phyloP scores from a whole-genome alignment of 2,113 vertebrate genomes.

The Phylloscopus whistleri region DNA sequence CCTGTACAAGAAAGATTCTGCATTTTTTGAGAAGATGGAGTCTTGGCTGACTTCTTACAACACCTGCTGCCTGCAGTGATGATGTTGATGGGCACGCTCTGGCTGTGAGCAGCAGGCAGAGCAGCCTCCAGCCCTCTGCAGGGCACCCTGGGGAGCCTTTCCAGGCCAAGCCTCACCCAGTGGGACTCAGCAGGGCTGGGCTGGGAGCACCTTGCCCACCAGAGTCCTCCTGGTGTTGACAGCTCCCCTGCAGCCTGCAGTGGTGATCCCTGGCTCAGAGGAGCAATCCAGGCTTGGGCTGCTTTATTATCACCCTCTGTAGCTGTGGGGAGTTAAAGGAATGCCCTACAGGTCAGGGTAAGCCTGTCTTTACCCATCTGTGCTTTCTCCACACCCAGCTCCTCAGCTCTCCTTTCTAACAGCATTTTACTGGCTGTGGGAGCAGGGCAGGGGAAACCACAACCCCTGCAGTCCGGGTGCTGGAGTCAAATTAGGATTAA shows the following conservation, averaged over 20 bases:
- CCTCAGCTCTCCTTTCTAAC: not conserved
- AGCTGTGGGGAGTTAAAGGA: not conserved
- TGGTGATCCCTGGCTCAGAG: not conserved
- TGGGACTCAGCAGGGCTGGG: not conserved
- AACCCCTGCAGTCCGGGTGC: not conserved
- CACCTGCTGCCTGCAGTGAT: rapidly evolving
- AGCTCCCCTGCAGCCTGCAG: not conserved
- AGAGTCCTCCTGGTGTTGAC: not conserved
- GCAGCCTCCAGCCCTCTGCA: not conserved
- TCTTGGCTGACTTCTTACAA: not conserved
- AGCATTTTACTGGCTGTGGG: not conserved
- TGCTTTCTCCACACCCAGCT: not conserved
- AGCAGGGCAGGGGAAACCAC: not conserved
- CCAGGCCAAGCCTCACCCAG: not conserved
- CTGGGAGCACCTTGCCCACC: not conserved
- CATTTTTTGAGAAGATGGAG: not conserved
- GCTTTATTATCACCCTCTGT: not conserved
- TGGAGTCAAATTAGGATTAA: not conserved
- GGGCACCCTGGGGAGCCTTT: not conserved
- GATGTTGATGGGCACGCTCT: rapidly evolving
- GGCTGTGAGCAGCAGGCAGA: not conserved
- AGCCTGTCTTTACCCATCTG: not conserved
- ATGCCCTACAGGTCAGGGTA: not conserved
- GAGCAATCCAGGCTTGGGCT: not conserved
- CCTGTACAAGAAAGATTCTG: not conserved